Conservation (phyloP, 2,888 invertebrate species). For the Corythucha ciliata region DNA sequence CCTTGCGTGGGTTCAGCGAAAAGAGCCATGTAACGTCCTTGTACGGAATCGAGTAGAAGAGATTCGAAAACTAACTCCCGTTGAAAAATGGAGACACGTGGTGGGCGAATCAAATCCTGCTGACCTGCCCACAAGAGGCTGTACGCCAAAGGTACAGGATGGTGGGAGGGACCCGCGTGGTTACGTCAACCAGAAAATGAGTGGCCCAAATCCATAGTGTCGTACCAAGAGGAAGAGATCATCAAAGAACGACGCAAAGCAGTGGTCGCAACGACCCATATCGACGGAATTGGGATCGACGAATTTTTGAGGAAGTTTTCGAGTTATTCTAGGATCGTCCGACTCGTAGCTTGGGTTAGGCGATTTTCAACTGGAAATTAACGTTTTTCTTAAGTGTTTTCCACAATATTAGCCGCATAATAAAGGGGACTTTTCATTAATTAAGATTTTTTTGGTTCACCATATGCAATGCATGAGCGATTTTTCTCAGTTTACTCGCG, state of each 20-base stretch:
- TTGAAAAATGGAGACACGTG: conserved; percentile 35
- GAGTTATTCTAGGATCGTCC: too few species aligned
- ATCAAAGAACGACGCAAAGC: conserved; percentile 10
- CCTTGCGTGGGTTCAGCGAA: conserved; percentile 35
- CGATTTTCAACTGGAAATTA: too few species aligned
- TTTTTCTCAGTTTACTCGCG: too few species aligned
- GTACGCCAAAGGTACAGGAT: conserved; percentile 34
- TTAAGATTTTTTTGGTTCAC: too few species aligned
- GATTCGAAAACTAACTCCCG: conserved; percentile 26
- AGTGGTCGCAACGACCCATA: neutral
- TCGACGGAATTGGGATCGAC: too few species aligned
- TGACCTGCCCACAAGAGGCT: conserved; percentile 32
- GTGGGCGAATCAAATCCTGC: conserved; percentile 36
- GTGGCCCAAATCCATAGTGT: conserved; percentile 31
- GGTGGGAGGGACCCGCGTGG: conserved; percentile 40
- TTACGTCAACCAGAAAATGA: conserved; percentile 27
- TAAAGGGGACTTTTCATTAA: too few species aligned
- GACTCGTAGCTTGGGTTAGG: too few species aligned
- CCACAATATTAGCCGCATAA: too few species aligned
- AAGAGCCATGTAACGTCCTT: conserved; percentile 33
- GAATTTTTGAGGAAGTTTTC: too few species aligned
- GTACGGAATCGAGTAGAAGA: conserved; percentile 13
- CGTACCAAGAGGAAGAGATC: conserved; percentile 11
- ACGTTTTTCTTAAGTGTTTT: too few species aligned
- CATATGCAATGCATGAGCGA: too few species aligned